These are phyloP conservation scores for Cryptocheilus praepositus DNA, from an alignment of 2,888 invertebrate genomes.

Conservation along the genomic window DNA sequence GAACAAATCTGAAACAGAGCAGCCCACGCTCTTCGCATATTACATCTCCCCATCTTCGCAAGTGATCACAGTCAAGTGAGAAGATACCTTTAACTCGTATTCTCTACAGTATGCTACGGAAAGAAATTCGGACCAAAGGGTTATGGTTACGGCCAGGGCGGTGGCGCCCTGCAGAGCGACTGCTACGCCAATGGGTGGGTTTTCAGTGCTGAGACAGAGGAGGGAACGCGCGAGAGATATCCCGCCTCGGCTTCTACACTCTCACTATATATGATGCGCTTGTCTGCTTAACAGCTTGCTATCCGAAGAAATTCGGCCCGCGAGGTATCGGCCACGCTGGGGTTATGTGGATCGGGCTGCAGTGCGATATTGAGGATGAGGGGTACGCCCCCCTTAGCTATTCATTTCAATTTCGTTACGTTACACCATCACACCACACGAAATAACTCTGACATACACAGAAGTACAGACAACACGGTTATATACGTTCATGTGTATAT, in stretches of 20 bases:
- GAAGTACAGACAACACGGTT: too few species aligned
- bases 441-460: too few species aligned
- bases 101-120: conserved; percentile 90
- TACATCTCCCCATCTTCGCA: neutral
- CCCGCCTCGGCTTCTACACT: conserved; percentile 65
- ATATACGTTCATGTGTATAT: too few species aligned
- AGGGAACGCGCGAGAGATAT: conserved; percentile 56
- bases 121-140: conserved; percentile 98
- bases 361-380: conserved; percentile 88
- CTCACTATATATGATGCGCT: conserved; percentile 67
- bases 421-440: neutral
- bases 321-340: conserved; percentile 95
- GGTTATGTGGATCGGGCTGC: conserved; percentile 88
- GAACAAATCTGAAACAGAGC: too few species aligned
- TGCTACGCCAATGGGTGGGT: conserved; percentile 89
- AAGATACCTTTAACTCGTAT: conserved; percentile 64
- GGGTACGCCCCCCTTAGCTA: conserved; percentile 68
- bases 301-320: conserved; percentile 96
- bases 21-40: conserved; percentile 3
- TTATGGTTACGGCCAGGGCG: conserved; percentile 98
- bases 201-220: conserved; percentile 62
- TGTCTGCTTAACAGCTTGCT: conserved; percentile 85
- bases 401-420: conserved; percentile 15
- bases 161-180: conserved; percentile 94
- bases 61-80: conserved; percentile 28